Evolutionary conservation across 2,797 vertebrate species (phyloP), one percentile per base, ranked within the genome.

Genomic region (Australoheros facetus): DNA sequence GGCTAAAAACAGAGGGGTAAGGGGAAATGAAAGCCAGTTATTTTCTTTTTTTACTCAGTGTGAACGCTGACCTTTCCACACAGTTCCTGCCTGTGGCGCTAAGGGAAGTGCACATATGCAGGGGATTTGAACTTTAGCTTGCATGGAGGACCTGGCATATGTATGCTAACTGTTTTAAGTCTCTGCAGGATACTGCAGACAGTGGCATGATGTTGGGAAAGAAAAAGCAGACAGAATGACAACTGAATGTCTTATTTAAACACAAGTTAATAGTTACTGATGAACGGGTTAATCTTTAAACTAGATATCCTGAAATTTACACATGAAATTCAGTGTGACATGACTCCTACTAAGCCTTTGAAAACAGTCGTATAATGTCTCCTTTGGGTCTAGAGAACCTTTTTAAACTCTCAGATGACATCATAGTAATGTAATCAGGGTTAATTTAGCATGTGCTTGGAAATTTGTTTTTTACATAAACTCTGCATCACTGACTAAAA

Each of bases 51-150:
- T 87, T 81, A 56, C 62, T 69, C 69, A 30, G 53, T 10, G 45
- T 55, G 85, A 87, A 74, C 23, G 70, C 26, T 87, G 89, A 94
- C 89, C 90, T 93, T 94, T 92, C 62, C 56, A 39, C 76, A 53
- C 14, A 51, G 73, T 75, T 54, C 60, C 62, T 58, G 81, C 87
- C 84, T 54, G 85, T 79, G 79, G 87, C 32, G 32, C 73, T 12
- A 5, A 78, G 78, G 64, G 84, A 84, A 73, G 82, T 9, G 16
- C 23, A 16, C 72, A 37, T 19, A 37, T 72, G 79, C 64, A 51
- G 75, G 72, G 30, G 80, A 78, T 82, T 66, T 90, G 89, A 90
- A 88, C 89, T 89, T 86, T 74, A 76, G 59, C 87, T 62, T 2
- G 56, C 59, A 60, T 30, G 51, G 58, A 89, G 85, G 79, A 64